Evolutionary conservation across 2,113 vertebrate genomes (phyloP).

Genomic region (Paralichthys olivaceus): DNA sequence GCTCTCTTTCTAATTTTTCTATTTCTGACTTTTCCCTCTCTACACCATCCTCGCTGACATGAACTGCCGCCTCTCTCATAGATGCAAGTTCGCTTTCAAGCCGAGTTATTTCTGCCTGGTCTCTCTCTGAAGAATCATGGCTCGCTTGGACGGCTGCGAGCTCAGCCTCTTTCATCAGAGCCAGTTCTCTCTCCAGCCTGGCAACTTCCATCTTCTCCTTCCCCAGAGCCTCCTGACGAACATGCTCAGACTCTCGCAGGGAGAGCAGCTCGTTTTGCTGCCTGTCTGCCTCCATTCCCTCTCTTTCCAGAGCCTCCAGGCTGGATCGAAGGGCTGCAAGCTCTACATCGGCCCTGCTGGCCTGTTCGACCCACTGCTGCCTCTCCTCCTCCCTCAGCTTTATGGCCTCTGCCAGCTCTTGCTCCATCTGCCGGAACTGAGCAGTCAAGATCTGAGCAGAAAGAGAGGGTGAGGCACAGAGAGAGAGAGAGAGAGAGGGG

Average conservation of each 20-base stretch:
- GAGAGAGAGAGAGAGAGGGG: neutral
- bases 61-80: conserved; percentile 36
- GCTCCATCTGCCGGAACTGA: conserved; percentile 88
- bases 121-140: conserved; percentile 74
- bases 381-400: conserved; percentile 79
- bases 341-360: conserved; percentile 59
- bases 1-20: conserved; percentile 67
- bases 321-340: conserved; percentile 60
- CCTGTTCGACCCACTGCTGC: conserved; percentile 67
- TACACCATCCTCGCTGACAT: neutral
- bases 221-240: conserved; percentile 78
- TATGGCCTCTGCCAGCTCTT: conserved; percentile 78
- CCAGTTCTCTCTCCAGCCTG: conserved; percentile 72
- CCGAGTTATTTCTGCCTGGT: conserved; percentile 57
- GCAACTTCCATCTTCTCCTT: conserved; percentile 75
- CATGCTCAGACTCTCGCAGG: conserved; percentile 56
- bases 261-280: conserved; percentile 78
- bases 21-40: conserved; percentile 63
- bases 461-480: conserved; percentile 2
- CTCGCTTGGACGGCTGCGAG: conserved; percentile 58
- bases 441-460: conserved; percentile 83
- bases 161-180: conserved; percentile 68
- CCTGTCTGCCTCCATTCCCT: conserved; percentile 40
- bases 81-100: conserved; percentile 57
- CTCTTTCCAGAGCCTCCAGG: conserved; percentile 60